These are phyloP conservation scores for Geophilus truncorum DNA, from an alignment of 2,888 invertebrate genomes.

Conservation along the genomic window DNA sequence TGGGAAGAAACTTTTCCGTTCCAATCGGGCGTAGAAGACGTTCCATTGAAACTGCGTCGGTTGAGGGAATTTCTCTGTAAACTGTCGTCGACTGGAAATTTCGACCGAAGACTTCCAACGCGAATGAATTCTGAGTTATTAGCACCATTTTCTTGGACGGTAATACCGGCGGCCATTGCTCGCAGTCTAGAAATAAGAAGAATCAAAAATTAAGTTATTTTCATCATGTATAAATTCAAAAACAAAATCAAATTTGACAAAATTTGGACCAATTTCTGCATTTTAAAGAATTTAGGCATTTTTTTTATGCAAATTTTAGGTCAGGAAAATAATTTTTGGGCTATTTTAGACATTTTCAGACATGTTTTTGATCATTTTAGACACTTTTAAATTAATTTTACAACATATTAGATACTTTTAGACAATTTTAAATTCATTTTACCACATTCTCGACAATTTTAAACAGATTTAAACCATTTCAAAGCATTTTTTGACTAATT, in stretches of 20 bases:
- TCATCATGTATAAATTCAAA: background rate
- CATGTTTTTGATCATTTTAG: too few species aligned
- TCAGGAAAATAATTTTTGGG: too few species aligned
- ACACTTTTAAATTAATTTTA: too few species aligned
- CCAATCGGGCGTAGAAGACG: background rate
- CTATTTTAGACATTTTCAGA: too few species aligned
- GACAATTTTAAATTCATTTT: too few species aligned
- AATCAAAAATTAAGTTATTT: background rate
- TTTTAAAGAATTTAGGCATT: too few species aligned
- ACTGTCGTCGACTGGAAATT: background rate
- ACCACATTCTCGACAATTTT: too few species aligned
- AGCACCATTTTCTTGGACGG: background rate
- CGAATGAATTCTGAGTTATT: conserved; percentile 33
- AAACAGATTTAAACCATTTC: too few species aligned
- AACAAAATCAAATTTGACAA: background rate
- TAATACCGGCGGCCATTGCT: conserved; percentile 31
- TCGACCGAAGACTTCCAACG: conserved; percentile 34
- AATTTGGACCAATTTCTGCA: too few species aligned
- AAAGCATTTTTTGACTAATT: too few species aligned
- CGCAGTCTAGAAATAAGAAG: conserved; percentile 33
- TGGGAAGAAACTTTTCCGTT: background rate
- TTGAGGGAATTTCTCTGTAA: background rate
- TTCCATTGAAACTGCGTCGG: conserved; percentile 15
- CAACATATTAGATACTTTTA: too few species aligned
- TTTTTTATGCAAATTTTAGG: too few species aligned